phyloP scores from a whole-genome alignment of 2,888 invertebrate genomes.

The Folsomia candida region DNA sequence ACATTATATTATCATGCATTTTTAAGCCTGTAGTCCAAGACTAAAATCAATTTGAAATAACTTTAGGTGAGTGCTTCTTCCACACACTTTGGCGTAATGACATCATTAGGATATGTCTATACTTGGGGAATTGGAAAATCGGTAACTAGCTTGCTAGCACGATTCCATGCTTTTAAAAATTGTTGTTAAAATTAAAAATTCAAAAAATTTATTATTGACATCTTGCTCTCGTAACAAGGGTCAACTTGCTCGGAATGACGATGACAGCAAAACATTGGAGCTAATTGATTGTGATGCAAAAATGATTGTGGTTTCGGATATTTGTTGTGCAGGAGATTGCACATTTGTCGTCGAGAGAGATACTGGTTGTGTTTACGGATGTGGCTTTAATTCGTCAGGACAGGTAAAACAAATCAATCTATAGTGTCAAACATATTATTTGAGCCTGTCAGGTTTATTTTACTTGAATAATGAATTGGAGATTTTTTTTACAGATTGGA shows the following conservation, averaged over 20 bases:
- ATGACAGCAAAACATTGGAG: constrained; percentile 47
- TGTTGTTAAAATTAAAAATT: no score
- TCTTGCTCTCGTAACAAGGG: constrained; percentile 47
- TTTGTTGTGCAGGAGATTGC: constrained; percentile 49
- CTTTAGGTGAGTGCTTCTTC: constrained; percentile 40
- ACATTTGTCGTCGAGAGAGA: constrained; percentile 49
- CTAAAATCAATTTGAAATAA: not conserved
- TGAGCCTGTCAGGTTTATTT: not conserved
- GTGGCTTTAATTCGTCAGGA: constrained; percentile 48
- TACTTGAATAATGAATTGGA: no score
- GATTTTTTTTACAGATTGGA: constrained; percentile 38
- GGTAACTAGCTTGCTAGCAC: not conserved
- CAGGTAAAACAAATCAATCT: constrained; percentile 22
- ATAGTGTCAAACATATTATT: constrained; percentile 1
- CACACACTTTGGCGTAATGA: constrained; percentile 48
- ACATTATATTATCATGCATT: not conserved
- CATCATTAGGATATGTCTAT: constrained; percentile 47
- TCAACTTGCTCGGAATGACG: constrained; percentile 47
- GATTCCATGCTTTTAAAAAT: no score
- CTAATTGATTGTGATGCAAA: constrained; percentile 49
- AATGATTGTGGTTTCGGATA: constrained; percentile 44
- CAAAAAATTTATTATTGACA: not conserved
- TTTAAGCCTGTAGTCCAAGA: not conserved
- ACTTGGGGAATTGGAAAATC: constrained; percentile 45
- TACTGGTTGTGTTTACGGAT: constrained; percentile 39